Percentiles rank a stretch among this genome's conserved stretches.
Conservation (phyloP, 2,113 vertebrate genomes). For the Poeciliopsis occidentalis region DNA sequence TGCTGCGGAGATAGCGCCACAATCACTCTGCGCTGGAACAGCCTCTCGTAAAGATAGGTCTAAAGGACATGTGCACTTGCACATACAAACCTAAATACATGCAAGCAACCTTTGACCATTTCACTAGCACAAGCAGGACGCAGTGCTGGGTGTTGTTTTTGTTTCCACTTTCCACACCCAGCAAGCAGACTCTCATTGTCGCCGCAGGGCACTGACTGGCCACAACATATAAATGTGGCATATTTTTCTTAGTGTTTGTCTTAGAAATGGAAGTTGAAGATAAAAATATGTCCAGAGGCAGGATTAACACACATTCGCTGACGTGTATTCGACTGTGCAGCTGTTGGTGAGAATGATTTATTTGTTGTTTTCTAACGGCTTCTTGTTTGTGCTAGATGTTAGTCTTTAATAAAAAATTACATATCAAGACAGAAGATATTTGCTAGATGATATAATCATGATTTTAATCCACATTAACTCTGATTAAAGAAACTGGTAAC, state of each 20-base stretch:
- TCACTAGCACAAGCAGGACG: background rate
- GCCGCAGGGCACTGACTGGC: constrained; percentile 25
- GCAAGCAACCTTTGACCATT: constrained; percentile 45
- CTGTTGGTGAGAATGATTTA: background rate
- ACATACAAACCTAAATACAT: constrained; percentile 8
- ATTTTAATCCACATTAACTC: background rate
- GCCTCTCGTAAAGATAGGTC: constrained; percentile 54
- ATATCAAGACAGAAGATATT: background rate
- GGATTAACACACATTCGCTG: background rate
- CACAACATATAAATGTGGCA: background rate
- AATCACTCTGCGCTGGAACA: constrained; percentile 14
- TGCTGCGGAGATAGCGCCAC: constrained; percentile 48
- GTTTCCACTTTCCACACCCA: constrained; percentile 26
- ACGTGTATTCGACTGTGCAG: background rate
- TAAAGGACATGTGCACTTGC: constrained; percentile 19
- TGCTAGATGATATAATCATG: background rate
- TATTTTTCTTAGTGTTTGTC: constrained; percentile 4
- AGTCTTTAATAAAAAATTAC: background rate
- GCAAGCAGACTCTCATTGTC: constrained; percentile 16
- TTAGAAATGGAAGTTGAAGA: constrained; percentile 12
- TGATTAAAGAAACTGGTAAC: background rate
- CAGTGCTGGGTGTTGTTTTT: background rate
- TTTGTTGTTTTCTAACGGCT: background rate
- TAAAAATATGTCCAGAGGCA: constrained; percentile 36
- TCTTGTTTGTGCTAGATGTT: constrained; percentile 1